Evolutionary conservation across 2,797 vertebrate genomes (phyloP).

Genomic region (Poeciliopsis infans): DNA sequence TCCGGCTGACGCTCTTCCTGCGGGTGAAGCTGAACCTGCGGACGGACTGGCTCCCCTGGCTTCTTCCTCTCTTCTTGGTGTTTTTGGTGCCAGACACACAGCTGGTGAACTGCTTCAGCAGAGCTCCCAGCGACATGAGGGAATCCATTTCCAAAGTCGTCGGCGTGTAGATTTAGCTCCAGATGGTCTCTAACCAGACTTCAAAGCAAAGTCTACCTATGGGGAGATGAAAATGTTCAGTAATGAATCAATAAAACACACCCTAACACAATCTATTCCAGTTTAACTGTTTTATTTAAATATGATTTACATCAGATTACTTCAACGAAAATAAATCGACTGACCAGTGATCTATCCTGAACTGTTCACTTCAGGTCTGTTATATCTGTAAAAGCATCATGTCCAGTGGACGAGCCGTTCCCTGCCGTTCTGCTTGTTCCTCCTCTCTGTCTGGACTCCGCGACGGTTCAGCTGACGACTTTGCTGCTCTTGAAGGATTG

Average conservation of each 20-base stretch:
- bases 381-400: not conserved
- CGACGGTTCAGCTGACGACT: slow-evolving; percentile 56
- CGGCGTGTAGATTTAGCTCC: not conserved
- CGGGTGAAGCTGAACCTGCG: slow-evolving; percentile 75
- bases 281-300: not conserved
- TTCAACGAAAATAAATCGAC: slow-evolving; percentile 11
- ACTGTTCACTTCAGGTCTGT: slow-evolving; percentile 5
- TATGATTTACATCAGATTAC: no score
- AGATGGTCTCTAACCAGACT: not conserved
- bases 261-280: not conserved
- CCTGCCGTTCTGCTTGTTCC: slow-evolving; percentile 12
- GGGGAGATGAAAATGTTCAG: not conserved
- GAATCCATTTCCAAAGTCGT: slow-evolving; percentile 70
- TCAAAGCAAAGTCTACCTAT: not conserved
- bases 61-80: slow-evolving; percentile 21
- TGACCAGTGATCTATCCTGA: slow-evolving; percentile 40
- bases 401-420: slow-evolving; percentile 6
- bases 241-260: not conserved
- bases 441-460: slow-evolving; percentile 48
- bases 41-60: slow-evolving; percentile 61
- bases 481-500: slow-evolving; percentile 20
- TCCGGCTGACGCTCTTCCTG: slow-evolving; percentile 65
- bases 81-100: slow-evolving; percentile 62
- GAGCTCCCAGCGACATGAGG: slow-evolving; percentile 73
- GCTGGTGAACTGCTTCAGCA: slow-evolving; percentile 78